A percentile compares a stretch with the other conserved stretches of the same genome.
These are phyloP conservation scores for Sebastes jordani DNA, from an alignment of 2,797 vertebrate species.

Conservation along the genomic window DNA sequence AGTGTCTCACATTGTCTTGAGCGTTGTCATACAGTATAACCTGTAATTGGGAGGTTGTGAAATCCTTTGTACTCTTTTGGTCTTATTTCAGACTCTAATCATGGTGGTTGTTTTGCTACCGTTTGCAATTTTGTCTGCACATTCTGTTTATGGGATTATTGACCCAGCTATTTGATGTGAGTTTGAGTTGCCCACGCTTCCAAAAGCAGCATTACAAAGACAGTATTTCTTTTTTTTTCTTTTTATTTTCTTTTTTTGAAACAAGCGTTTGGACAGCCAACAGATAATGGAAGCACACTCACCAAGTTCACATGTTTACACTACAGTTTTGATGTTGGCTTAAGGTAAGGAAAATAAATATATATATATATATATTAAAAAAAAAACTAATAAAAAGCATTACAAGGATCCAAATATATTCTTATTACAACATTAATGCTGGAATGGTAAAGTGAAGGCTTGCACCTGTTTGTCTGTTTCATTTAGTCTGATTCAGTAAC, in stretches of 20 bases:
- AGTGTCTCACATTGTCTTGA: constrained; percentile 65
- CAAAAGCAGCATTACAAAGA: constrained; percentile 56
- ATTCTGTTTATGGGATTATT: constrained; percentile 52
- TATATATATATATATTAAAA: not conserved
- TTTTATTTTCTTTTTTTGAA: constrained; percentile 16
- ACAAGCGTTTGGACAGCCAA: constrained; percentile 64
- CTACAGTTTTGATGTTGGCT: constrained; percentile 77
- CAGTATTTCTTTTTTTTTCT: constrained; percentile 29
- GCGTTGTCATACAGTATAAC: constrained; percentile 57
- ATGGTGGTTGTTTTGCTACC: constrained; percentile 61
- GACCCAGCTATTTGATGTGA: constrained; percentile 63
- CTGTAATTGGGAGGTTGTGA: constrained; percentile 50
- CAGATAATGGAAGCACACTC: constrained; percentile 84
- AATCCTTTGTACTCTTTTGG: constrained; percentile 62
- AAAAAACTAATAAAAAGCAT: constrained; percentile 40
- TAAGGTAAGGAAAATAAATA: constrained; percentile 21
- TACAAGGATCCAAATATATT: constrained; percentile 71
- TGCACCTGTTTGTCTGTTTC: constrained; percentile 86
- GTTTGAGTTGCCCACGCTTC: constrained; percentile 68
- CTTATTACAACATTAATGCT: constrained; percentile 66
- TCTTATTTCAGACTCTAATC: constrained; percentile 63
- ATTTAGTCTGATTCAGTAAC: constrained; percentile 83
- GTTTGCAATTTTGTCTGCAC: constrained; percentile 61
- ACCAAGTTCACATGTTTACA: constrained; percentile 82
- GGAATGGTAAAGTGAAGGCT: constrained; percentile 76